phyloP scores from a whole-genome alignment of 2,888 invertebrate genomes.

The Trissolcus brochymenae region DNA sequence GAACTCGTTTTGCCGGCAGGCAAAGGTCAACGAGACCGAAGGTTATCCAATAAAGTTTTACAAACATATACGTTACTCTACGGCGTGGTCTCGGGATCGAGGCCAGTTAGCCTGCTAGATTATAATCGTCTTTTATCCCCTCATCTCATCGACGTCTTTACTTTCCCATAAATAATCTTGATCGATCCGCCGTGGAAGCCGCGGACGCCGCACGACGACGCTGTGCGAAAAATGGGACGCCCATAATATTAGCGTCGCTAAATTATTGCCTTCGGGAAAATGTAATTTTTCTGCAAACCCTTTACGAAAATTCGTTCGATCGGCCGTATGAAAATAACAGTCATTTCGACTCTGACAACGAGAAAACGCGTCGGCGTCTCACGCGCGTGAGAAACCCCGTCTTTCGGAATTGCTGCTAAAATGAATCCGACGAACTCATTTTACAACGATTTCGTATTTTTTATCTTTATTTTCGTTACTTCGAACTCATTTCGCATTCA shows the following conservation, averaged over 20 bases:
- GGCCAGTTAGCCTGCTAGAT: constrained; percentile 45
- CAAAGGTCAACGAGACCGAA: constrained; percentile 53
- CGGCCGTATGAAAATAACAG: constrained; percentile 37
- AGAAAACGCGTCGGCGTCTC: constrained; percentile 31
- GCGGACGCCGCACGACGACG: constrained; percentile 11
- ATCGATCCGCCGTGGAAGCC: constrained; percentile 31
- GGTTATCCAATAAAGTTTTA: constrained; percentile 52
- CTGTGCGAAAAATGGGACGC: constrained; percentile 15
- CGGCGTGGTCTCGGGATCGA: constrained; percentile 30
- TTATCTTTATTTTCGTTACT: too few relatives aligned
- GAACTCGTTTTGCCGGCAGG: constrained; percentile 44
- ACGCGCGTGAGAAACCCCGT: constrained; percentile 36
- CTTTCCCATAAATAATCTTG: constrained; percentile 44
- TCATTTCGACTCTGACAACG: constrained; percentile 19
- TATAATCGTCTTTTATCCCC: constrained; percentile 47
- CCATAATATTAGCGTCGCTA: constrained; percentile 23
- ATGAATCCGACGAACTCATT: not conserved
- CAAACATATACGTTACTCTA: constrained; percentile 51
- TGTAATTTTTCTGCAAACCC: not conserved
- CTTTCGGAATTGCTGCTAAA: not conserved
- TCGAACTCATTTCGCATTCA: too few relatives aligned
- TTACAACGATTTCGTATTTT: not conserved
- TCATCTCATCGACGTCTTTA: constrained; percentile 45
- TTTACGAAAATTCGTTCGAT: constrained; percentile 27
- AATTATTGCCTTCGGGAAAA: constrained; percentile 29